Conservation (phyloP, 1,140 invertebrate genomes). For the Cryptotermes secundus region DNA sequence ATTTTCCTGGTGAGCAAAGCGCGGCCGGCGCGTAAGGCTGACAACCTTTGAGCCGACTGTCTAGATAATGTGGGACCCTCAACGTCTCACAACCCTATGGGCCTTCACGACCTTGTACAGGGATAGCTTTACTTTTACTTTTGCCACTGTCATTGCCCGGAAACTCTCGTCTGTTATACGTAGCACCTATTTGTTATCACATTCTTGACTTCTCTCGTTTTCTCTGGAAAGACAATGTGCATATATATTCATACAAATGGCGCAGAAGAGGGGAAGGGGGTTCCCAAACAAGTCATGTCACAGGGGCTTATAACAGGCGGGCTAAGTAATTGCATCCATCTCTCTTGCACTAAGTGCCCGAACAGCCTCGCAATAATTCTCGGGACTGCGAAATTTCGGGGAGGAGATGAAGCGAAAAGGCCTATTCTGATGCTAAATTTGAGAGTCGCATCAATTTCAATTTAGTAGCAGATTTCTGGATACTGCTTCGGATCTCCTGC, state of each 20-base stretch:
- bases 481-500: neutral
- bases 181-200: neutral
- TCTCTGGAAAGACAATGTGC: neutral
- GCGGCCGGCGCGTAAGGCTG: no score
- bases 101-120: no score
- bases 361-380: neutral
- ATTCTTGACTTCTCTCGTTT: neutral
- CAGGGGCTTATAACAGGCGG: neutral
- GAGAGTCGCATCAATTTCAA: neutral
- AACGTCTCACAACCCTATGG: no score
- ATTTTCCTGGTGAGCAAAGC: no score
- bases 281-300: neutral
- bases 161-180: neutral
- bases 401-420: neutral
- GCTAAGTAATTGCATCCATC: neutral
- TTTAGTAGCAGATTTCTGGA: neutral
- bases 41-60: no score
- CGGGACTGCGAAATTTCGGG: neutral
- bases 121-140: no score
- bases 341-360: neutral
- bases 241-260: neutral
- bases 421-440: neutral
- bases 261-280: neutral
- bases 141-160: no score
- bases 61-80: no score